Conservation (phyloP, 2,797 vertebrate genomes). For the Artibeus lituratus region DNA sequence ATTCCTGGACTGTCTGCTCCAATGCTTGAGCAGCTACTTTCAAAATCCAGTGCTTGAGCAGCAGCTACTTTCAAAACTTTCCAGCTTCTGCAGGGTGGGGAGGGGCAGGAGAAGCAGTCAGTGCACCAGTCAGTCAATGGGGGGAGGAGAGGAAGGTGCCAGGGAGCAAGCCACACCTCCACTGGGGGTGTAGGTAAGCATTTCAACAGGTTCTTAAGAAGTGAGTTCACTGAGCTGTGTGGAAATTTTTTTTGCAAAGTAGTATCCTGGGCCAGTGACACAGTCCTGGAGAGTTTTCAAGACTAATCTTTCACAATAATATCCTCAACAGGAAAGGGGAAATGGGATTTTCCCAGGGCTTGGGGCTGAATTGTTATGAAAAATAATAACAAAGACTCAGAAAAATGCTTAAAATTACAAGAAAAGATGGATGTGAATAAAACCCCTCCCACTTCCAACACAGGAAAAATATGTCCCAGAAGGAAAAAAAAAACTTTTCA, state of each 20-base stretch:
- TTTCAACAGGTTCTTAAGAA: neutral
- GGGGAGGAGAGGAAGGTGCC: neutral
- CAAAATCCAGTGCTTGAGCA: neutral
- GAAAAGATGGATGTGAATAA: neutral
- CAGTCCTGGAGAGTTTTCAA: slow-evolving; percentile 23
- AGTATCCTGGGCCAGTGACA: neutral
- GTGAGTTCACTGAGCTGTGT: neutral
- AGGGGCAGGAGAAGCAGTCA: fast-evolving
- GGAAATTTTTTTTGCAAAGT: neutral
- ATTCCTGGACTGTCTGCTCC: neutral
- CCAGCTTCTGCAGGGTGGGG: fast-evolving
- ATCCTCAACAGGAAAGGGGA: neutral
- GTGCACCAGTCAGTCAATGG: neutral
- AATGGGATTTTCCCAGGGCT: slow-evolving; percentile 44
- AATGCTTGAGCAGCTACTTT: neutral
- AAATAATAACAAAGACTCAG: neutral
- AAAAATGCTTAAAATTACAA: slow-evolving; percentile 23
- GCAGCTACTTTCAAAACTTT: neutral
- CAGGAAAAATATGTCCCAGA: neutral
- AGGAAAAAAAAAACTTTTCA: slow-evolving; percentile 62
- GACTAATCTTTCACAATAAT: slow-evolving; percentile 23
- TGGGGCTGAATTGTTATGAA: neutral
- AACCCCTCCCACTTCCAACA: neutral
- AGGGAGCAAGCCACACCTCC: neutral
- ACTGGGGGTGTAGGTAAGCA: neutral